A percentile compares a stretch with the other conserved stretches of the same genome.
phyloP scores from a whole-genome alignment of 2,797 vertebrate species.

The Microhierax caerulescens region DNA sequence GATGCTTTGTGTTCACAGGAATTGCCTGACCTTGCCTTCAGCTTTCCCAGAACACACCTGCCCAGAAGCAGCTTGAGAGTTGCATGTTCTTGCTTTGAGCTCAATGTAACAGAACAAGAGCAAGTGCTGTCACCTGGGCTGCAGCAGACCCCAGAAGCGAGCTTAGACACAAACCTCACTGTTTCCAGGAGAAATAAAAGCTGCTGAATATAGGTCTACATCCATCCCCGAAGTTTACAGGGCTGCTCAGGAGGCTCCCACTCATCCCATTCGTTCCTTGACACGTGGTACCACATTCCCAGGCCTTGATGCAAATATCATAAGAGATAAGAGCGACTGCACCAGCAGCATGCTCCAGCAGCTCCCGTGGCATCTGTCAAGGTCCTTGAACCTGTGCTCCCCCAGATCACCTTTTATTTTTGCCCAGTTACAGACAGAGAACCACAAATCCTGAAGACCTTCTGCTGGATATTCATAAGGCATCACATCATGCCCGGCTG shows the following conservation, averaged over 20 bases:
- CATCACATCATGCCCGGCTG: rapidly evolving
- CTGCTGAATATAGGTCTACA: rapidly evolving
- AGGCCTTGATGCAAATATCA: background rate
- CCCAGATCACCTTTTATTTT: background rate
- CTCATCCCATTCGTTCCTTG: background rate
- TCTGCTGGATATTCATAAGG: background rate
- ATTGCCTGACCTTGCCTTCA: background rate
- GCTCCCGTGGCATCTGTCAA: rapidly evolving
- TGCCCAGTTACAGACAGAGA: background rate
- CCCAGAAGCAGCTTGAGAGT: background rate
- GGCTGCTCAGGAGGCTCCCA: background rate
- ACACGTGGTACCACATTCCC: background rate
- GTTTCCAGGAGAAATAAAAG: background rate
- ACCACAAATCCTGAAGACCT: background rate
- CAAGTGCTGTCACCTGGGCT: background rate
- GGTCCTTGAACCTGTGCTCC: background rate
- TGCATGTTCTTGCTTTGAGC: background rate
- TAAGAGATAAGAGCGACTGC: background rate
- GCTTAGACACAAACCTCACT: rapidly evolving
- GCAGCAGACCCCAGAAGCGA: background rate
- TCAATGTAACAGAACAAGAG: background rate
- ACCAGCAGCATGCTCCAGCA: background rate
- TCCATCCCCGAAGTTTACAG: background rate
- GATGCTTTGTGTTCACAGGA: background rate
- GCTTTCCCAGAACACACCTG: background rate